phyloP scores from a whole-genome alignment of 2,797 vertebrate species.

The Clamator glandarius region DNA sequence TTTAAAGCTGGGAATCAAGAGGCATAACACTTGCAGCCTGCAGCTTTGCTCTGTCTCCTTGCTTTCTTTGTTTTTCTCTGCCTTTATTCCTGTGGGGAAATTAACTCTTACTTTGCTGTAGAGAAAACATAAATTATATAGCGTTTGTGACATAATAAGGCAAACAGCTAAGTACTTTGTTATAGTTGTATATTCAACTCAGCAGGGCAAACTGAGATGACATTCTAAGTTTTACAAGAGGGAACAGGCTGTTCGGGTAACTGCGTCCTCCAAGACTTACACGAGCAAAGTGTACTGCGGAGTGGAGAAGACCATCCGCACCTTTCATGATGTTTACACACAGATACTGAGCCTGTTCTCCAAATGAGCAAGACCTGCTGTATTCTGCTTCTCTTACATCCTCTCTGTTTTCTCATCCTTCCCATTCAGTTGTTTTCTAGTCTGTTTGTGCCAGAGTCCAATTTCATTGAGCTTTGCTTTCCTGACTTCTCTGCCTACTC shows the following conservation, averaged over 20 bases:
- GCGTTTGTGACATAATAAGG: neutral
- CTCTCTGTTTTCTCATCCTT: neutral
- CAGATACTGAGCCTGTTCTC: neutral
- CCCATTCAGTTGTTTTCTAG: neutral
- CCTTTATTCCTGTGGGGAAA: neutral
- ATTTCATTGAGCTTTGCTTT: neutral
- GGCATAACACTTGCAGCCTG: neutral
- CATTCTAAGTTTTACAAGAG: neutral
- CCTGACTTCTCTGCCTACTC: neutral
- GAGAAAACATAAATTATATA: neutral
- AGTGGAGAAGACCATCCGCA: neutral
- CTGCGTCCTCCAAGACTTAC: neutral
- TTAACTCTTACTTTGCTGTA: neutral
- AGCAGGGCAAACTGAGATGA: neutral
- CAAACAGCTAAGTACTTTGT: neutral
- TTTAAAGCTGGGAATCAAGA: constrained; percentile 30
- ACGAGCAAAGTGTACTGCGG: neutral
- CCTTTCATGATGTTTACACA: neutral
- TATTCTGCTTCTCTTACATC: neutral
- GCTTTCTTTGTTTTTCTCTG: neutral
- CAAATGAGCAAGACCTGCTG: neutral
- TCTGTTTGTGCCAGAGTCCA: neutral
- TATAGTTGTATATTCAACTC: neutral
- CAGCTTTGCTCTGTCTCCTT: neutral
- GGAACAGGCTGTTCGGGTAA: neutral